Evolutionary conservation across 2,113 vertebrate genomes (phyloP), one percentile per base, ranked within the genome.

Genomic region (Otocyon megalotis): DNA sequence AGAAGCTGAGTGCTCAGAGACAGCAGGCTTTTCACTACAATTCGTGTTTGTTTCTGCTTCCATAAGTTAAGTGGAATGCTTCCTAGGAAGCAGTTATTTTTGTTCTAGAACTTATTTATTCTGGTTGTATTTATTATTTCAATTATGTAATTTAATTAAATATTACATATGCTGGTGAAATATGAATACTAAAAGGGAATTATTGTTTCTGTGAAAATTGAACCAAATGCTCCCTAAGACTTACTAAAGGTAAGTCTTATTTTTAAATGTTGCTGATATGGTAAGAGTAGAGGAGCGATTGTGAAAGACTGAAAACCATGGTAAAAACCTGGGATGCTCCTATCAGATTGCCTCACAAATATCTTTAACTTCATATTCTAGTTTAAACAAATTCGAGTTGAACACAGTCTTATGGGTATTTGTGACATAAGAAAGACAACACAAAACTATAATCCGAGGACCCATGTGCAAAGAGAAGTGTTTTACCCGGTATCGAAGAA

Each of bases 81-180:
- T 74, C 83, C 5, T 28, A 84, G 74, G 74, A 87, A 80, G 60
- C 54, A 72, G 12, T 48, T 94, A 71, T 90, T 88, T 95, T 96
- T 93, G 67, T 50, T 58, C 50, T 50, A 37, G 93, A 83, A 63
- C 17, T 84, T 92, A 26, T 87, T 94, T 79, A 56, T 85, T 91
- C 58, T 95, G 43, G 43, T 80, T 88, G 16, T 84, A 69, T 54
- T 94, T 96, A 26, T 63, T 96, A 32, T 79, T 97, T 43, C 17
- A 91, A 53, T 94, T 94, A 71, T 90, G 12, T 77, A 91, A 77
- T 94, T 86, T 94, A 96, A 79, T 94, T 82, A 93, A 76, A 63
- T 97, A 62, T 63, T 92, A 37, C 43, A 50, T 30, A 14, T 92
- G 69, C 28, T 53, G 71, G 74, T 58, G 50, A 88, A 82, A 77